phyloP scores from a whole-genome alignment of 1,140 invertebrate genomes.

The Drosophila sucinea region DNA sequence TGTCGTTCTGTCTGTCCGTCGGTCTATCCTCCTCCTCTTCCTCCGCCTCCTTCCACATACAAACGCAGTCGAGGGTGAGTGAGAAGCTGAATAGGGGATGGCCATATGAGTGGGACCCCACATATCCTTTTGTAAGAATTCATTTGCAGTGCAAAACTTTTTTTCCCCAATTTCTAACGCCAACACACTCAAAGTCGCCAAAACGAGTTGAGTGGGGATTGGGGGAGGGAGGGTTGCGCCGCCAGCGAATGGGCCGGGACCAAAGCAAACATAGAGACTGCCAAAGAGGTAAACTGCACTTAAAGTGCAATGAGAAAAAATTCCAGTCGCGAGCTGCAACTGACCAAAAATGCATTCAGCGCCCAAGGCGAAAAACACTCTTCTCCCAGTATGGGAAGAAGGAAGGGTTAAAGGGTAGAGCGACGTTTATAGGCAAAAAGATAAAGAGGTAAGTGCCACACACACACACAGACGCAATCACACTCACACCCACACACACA shows the following conservation, averaged over 20 bases:
- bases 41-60: background rate
- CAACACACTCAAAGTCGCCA: conserved; percentile 73
- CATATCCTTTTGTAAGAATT: conserved; percentile 77
- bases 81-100: conserved; percentile 17
- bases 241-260: conserved; percentile 1
- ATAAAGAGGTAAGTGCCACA: conserved; percentile 73
- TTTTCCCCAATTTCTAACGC: conserved; percentile 81
- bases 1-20: conserved; percentile 4
- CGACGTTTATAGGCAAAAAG: conserved; percentile 79
- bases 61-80: conserved; percentile 53
- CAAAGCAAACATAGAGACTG: conserved; percentile 55
- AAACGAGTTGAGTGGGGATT: conserved; percentile 26
- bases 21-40: no score
- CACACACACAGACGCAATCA: conserved; percentile 41
- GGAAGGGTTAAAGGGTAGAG: conserved; percentile 2
- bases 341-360: conserved; percentile 77
- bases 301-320: conserved; percentile 80
- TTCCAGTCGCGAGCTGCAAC: conserved; percentile 68
- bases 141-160: conserved; percentile 78
- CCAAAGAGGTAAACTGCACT: conserved; percentile 79
- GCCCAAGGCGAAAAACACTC: conserved; percentile 47
- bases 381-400: background rate
- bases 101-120: conserved; percentile 36
- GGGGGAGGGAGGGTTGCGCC: conserved; percentile 3
- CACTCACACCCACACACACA: conserved; percentile 14